Evolutionary conservation across 2,888 invertebrate species (phyloP).

Genomic region (Scaptomyza parva): DNA sequence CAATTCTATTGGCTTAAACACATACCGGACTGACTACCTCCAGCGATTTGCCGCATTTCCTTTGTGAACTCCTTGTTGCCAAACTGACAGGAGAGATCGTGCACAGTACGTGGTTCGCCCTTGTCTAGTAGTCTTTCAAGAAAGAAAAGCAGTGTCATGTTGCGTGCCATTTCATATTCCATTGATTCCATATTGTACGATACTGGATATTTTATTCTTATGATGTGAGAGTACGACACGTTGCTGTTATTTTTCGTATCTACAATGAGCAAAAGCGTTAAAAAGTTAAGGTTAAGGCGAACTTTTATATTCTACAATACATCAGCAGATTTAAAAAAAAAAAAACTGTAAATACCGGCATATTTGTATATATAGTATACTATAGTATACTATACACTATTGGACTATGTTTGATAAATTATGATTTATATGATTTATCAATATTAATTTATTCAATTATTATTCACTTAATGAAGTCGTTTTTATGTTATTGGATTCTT

Average conservation of each 20-base stretch:
- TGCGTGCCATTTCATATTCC: constrained; percentile 96
- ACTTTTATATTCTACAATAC: neutral
- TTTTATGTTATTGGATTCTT: no score
- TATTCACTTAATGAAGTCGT: no score
- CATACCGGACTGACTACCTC: constrained; percentile 96
- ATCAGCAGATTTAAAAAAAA: neutral
- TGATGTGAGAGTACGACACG: constrained; percentile 52
- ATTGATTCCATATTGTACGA: constrained; percentile 91
- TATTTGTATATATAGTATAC: no score
- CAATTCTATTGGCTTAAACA: constrained; percentile 67
- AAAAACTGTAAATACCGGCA: no score
- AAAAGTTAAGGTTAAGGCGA: constrained; percentile 33
- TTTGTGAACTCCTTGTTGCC: constrained; percentile 99
- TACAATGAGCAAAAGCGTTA: constrained; percentile 49
- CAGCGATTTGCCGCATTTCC: constrained; percentile 98
- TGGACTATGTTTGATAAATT: no score
- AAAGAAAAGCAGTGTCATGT: constrained; percentile 98
- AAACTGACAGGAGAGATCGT: constrained; percentile 99
- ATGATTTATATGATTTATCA: no score
- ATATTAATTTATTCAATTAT: no score
- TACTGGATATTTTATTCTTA: constrained; percentile 46
- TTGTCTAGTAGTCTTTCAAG: constrained; percentile 99
- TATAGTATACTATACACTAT: no score
- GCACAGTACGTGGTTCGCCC: constrained; percentile 96
- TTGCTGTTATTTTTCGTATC: constrained; percentile 59